Conservation (phyloP, 2,888 invertebrate species). For the Drosophila borborema region DNA sequence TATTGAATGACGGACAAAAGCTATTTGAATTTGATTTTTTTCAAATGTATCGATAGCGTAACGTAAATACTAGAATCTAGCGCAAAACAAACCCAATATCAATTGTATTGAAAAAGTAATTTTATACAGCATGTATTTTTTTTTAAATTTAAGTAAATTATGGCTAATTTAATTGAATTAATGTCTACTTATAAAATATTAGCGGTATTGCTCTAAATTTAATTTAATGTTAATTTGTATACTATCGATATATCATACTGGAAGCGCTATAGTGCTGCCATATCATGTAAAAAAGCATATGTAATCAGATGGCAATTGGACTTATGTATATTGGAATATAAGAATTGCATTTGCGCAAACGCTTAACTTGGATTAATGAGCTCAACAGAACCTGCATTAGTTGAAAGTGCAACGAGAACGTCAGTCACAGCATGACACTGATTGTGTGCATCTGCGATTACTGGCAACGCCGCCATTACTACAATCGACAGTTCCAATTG, state of each 20-base stretch:
- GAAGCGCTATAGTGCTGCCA: conserved; percentile 26
- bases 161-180: not conserved
- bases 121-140: not conserved
- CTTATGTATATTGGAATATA: conserved; percentile 4
- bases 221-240: not conserved
- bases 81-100: not conserved
- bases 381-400: conserved; percentile 10
- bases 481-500: conserved; percentile 30
- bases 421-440: conserved; percentile 62
- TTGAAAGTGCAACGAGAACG: conserved; percentile 18
- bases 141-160: not conserved
- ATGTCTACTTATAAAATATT: not conserved
- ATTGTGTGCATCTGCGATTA: conserved; percentile 79
- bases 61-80: not conserved
- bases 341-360: conserved; percentile 5
- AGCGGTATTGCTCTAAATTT: not conserved
- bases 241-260: conserved; percentile 28
- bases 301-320: conserved; percentile 14
- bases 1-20: not conserved
- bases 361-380: conserved; percentile 22
- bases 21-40: not conserved
- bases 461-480: conserved; percentile 68
- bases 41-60: not conserved
- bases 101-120: not conserved
- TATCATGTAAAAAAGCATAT: not conserved